phyloP scores from a whole-genome alignment of 2,113 vertebrate genomes.

The Saimiri boliviensis region DNA sequence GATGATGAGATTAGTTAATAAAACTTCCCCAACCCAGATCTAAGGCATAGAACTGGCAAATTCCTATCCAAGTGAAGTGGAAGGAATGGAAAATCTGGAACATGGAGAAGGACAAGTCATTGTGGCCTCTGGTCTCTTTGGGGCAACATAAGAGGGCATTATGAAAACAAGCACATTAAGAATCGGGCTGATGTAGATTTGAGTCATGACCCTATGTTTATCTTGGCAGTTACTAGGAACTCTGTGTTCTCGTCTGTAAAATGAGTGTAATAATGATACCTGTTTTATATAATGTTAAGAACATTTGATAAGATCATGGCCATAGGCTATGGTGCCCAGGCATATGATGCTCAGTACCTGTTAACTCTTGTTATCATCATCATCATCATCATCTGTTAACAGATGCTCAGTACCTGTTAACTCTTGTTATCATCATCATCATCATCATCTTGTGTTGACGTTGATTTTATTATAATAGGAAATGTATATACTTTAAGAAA shows the following conservation, averaged over 20 bases:
- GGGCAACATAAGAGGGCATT: background rate
- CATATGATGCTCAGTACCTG: background rate
- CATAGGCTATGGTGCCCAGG: background rate
- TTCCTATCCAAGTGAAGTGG: background rate
- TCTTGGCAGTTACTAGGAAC: background rate
- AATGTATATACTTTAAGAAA: background rate
- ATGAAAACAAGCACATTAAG: background rate
- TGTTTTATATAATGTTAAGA: background rate
- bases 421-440: background rate
- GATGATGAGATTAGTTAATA: background rate
- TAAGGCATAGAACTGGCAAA: background rate
- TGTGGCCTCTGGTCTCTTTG: background rate
- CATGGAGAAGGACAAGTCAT: background rate
- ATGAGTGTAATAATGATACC: background rate
- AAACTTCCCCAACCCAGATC: background rate
- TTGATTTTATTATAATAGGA: background rate
- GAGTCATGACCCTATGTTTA: background rate
- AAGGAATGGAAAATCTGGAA: background rate
- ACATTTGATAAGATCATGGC: background rate
- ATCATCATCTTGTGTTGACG: background rate
- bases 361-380: background rate
- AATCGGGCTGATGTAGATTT: background rate
- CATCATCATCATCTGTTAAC: background rate
- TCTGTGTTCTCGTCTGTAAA: background rate
- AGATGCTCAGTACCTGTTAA: background rate